Evolutionary conservation across 2,888 invertebrate genomes (phyloP), one percentile per base, ranked within the genome.

Genomic region (Lithodes maja): DNA sequence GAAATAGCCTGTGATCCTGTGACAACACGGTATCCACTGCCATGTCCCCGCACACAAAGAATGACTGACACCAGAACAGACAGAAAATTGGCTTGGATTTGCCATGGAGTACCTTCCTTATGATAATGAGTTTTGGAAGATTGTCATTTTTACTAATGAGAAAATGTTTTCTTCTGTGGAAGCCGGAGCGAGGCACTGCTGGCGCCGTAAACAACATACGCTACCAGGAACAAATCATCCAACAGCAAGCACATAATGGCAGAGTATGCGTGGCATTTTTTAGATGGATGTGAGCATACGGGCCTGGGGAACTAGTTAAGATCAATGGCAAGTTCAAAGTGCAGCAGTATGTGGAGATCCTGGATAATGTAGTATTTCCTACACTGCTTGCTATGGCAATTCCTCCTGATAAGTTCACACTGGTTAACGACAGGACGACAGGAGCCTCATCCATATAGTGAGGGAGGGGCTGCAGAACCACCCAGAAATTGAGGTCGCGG

Each of bases 231-330:
- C 17, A 69, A 71, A 3, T 50, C 50, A 83, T 68, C 33, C 9
- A 50, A 49, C 69, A 83, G 12, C 69, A 15, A 68, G 52, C 69
- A 50, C 15, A 33, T 15, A 68, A 49, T 83, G 71, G 49, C 15
- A 50, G 69, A 69, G 71, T 52, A 68, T 68, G 12, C n/a, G 52
- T 50, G 50, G 61, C 69, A 15, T 83, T 83, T 52, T 83, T 69
- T 52, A 68, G 83, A 50, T 83, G 83, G 83, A 83, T 83, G 83
- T 74, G 52, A 53, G 74, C 52, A 83, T 74, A 83, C 15, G 52
- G 74, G 15, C 71, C 74, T 61, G 82, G 82, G 3, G 68, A 82
- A 33, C 52, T 74, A 52, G 83, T 83, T 17, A 74, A 74, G 74
- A 83, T 83, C 50, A 33, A 74, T n/a, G 83, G 83, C 71, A 2